Base-by-base conservation (phyloP, 2,888 invertebrate species). In the Gnatocerus cornutus region DNA sequence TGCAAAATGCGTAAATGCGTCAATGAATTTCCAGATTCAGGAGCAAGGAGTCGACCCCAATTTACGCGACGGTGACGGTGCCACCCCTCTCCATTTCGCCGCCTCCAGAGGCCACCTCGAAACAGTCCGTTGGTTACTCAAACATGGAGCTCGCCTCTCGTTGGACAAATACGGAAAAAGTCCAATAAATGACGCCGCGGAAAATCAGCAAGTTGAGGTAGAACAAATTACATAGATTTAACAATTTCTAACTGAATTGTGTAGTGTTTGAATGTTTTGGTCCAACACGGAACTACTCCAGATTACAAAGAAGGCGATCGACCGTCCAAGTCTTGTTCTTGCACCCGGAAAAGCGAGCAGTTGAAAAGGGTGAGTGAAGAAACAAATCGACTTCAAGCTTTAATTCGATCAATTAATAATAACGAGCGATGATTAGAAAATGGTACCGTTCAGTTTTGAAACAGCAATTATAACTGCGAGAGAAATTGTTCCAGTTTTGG, bases 111-210 rank as follows among this genome's bases (percentile, higher is more conserved):
- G 95, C 0, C 95, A 96, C 81, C 86, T 93, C 43, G 88, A 91
- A 66, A 93, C 95, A 0, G 91, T 91, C 0, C 90, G 94, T 75
- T 96, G 96, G 96, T 86, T 96, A 73, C 87, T 96, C 46, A 89
- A 92, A 74, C 93, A 95, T 78, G 95, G 95, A 0, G 95, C 95
- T 21, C 88, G 92, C 73, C 87, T 96, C 14, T 91, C 92, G 10
- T 86, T 94, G 72, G 96, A 96, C 85, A 91, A 95, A 80, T 93
- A 93, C 77, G 95, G 96, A 68, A 95, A 96, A 85, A 95, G 94
- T 80, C 95, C 96, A 3, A 92, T 96, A 74, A 95, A 96, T 81
- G 95, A 95, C 83, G 96, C 96, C 0, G 95, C 95, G 6, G 95
- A 96, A 82, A 94, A 95, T 81, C 94, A 95, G 82, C 95, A 96